phyloP scores from a whole-genome alignment of 1,140 invertebrate species.

The Hylyphantes graminicola region DNA sequence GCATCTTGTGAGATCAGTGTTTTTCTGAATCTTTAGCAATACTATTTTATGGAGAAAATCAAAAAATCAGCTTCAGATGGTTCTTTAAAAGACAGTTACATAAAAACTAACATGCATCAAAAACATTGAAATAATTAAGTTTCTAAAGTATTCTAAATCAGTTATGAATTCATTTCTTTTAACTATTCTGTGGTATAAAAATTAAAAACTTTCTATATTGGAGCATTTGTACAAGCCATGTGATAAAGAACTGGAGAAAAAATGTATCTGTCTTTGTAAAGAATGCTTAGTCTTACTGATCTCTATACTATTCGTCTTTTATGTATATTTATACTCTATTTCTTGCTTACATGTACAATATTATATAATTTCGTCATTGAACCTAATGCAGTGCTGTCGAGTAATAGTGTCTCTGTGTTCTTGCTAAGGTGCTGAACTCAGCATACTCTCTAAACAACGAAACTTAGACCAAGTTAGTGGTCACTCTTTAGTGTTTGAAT shows the following conservation, averaged over 20 bases:
- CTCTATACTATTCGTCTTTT: constrained; percentile 31
- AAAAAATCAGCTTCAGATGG: constrained; percentile 17
- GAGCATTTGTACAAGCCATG: too few relatives aligned
- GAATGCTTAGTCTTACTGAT: constrained; percentile 20
- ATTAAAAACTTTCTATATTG: too few relatives aligned
- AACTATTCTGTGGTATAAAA: too few relatives aligned
- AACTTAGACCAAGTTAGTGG: constrained; percentile 57
- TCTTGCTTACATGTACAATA: constrained; percentile 28
- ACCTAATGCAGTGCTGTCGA: constrained; percentile 48
- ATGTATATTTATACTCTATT: constrained; percentile 43
- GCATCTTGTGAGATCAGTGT: constrained; percentile 2
- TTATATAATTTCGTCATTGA: constrained; percentile 20
- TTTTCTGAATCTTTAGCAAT: constrained; percentile 34
- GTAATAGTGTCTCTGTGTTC: constrained; percentile 57
- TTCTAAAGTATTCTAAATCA: not conserved
- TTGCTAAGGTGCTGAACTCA: constrained; percentile 59
- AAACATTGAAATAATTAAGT: not conserved
- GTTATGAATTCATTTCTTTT: too few relatives aligned
- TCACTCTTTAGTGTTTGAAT: constrained; percentile 51
- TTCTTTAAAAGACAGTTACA: constrained; percentile 41
- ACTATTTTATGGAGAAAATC: constrained; percentile 32
- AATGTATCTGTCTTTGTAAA: constrained; percentile 40
- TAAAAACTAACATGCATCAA: not conserved
- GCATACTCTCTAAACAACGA: constrained; percentile 59
- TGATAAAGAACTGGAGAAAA: not conserved